Conservation (phyloP, 35 echinoderm and acorn worm species). For the Ophiothrix spiculata region DNA sequence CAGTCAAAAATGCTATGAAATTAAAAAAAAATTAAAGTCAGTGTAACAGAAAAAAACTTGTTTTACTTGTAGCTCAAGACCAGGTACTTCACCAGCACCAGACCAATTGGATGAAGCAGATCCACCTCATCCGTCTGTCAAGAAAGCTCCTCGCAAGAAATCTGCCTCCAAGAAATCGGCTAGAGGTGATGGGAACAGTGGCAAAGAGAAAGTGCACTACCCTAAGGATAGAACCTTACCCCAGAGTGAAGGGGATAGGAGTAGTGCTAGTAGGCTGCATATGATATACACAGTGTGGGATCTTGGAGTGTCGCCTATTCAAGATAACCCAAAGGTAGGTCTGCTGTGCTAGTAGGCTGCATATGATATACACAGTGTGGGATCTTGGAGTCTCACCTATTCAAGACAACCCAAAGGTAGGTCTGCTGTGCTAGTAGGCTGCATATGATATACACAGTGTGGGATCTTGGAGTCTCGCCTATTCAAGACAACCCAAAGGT, state of each 20-base stretch:
- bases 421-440: too few relatives aligned
- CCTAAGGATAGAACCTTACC: conserved; percentile 37
- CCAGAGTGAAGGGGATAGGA: conserved; percentile 32
- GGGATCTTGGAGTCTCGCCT: too few relatives aligned
- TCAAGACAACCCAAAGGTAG: too few relatives aligned
- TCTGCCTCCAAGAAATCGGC: conserved; percentile 5
- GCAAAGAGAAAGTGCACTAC: conserved; percentile 20
- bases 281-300: conserved; percentile 88
- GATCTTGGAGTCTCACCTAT: too few relatives aligned
- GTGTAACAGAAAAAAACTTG: too few relatives aligned
- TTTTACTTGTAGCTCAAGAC: not conserved
- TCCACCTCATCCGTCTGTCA: not conserved
- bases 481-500: too few relatives aligned
- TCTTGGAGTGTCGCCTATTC: conserved; percentile 63
- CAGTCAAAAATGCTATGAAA: too few relatives aligned
- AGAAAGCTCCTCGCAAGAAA: conserved; percentile 33
- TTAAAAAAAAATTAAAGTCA: too few relatives aligned
- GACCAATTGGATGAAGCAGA: not conserved
- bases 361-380: too few relatives aligned
- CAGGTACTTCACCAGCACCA: not conserved
- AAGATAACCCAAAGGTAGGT: conserved; percentile 94
- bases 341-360: too few relatives aligned
- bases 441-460: too few relatives aligned
- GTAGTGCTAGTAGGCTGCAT: conserved; percentile 16
- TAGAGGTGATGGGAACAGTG: conserved; percentile 12